Base-by-base conservation (phyloP, 2,888 invertebrate species). In the Vannuccia rotundouncinata region DNA sequence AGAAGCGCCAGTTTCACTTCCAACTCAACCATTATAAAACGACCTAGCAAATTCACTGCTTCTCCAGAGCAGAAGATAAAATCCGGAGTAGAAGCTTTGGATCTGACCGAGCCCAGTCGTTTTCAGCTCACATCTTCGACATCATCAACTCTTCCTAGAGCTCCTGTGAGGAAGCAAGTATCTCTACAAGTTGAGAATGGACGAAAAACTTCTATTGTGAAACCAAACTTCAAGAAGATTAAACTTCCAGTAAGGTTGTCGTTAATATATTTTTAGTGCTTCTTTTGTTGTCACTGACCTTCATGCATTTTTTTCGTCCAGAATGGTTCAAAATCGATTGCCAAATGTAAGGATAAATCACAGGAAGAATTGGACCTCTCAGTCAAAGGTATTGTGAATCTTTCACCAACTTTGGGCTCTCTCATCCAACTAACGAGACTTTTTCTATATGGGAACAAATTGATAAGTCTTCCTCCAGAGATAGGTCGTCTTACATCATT, bases 291-390 rank as follows among this genome's bases (percentile, higher is more conserved):
- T n/a, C n/a, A n/a, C n/a, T n/a, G n/a, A n/a, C n/a, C n/a, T n/a
- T n/a, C n/a, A n/a, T n/a, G n/a, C n/a, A n/a, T n/a, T n/a, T n/a
- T n/a, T n/a, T n/a, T n/a, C n/a, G n/a, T n/a, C n/a, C 17, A 66
- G 66, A 66, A 66, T 66, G 66, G 66, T 2, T 5, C 66, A 13
- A 66, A 66, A 27, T 17, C 66, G 66, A 66, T 66, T 22, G 5
- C 66, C 25, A 27, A 66, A 27, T 66, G 66, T 66, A 17, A 27
- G 2, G 66, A 66, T 5, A 66, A 66, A 22, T 2, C 22, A 5
- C 10, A 66, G 66, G 66, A 66, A 66, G 66, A 66, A 22, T 27
- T 66, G 22, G 66, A 66, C 66, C 66, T 66, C 22, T 66, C 66
- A 27, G 25, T 66, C 22, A 66, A 66, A 27, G 66, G 66, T 22